Percentiles rank a stretch among this genome's conserved stretches.
Conservation (phyloP, 2,888 invertebrate species). For the Pheosia gnoma region DNA sequence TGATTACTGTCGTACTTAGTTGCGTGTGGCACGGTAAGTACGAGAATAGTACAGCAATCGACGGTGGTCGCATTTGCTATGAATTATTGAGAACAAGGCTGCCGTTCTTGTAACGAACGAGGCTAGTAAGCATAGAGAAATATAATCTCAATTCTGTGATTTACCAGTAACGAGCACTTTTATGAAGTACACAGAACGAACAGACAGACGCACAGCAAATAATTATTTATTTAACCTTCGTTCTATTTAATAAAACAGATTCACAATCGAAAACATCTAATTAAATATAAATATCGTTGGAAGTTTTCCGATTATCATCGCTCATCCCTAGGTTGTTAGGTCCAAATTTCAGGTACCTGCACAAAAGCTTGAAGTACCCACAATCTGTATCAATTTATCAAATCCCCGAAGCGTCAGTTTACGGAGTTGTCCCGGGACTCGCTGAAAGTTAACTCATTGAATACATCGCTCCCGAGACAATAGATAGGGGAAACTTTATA, state of each 20-base stretch:
- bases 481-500: conserved; percentile 34
- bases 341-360: conserved; percentile 34
- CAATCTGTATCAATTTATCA: conserved; percentile 62
- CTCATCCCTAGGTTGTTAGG: conserved; percentile 2
- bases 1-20: conserved; percentile 23
- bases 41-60: conserved; percentile 59
- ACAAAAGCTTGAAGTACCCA: conserved; percentile 44
- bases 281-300: not conserved
- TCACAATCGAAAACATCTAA: too few species aligned
- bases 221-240: too few species aligned
- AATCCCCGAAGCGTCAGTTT: conserved; percentile 36
- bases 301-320: conserved; percentile 32
- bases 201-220: too few species aligned
- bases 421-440: conserved; percentile 43
- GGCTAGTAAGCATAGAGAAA: not conserved
- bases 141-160: too few species aligned
- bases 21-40: conserved; percentile 61
- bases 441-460: conserved; percentile 49
- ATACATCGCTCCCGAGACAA: conserved; percentile 38
- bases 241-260: too few species aligned
- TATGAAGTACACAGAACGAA: too few species aligned
- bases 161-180: too few species aligned
- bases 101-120: not conserved
- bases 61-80: conserved; percentile 33
- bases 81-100: conserved; percentile 30